Base-by-base conservation (phyloP, 1,140 invertebrate species). In the Drosophila santomea region DNA sequence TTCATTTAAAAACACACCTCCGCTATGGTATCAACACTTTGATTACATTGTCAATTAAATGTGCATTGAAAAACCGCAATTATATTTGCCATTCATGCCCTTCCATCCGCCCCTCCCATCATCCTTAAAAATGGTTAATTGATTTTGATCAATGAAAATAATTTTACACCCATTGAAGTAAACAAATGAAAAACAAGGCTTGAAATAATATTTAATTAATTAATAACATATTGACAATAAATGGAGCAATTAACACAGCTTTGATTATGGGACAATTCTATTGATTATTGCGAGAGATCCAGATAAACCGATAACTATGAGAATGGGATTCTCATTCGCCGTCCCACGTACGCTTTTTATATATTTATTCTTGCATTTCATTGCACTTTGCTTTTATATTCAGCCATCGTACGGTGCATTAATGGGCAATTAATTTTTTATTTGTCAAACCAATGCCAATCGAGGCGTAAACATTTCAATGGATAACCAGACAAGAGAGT, bases 341-440 rank as follows among this genome's bases (percentile, higher is more conserved):
- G 7, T 15, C 12, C 63, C 41, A 38, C 35, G 14, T 44, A 6
- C 12, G 35, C 41, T 41, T 56, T 57, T 38, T 59, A 35, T 59
- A n/a, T 47, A 64, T 64, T 58, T 58, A 69, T 71, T 69, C 51
- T 39, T 50, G 50, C 66, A 71, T 78, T 79, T 79, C 62, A 36
- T 44, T 73, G 78, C 59, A 80, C 63, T 43, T 51, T 62, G 47
- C 38, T 76, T 71, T 72, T 72, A 50, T 64, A 64, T 72, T 80
- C 59, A 12, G 43, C 60, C 55, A 58, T 55, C 57, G 56, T 52
- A 43, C 61, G 72, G 59, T 83, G 57, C 80, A 86, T 86, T 89
- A 86, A 86, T 88, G 75, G 74, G 74, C 79, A 89, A 83, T 86
- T 89, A 86, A 83, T 89, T 78, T 69, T 74, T 75, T 88, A 76